phyloP scores from a whole-genome alignment of 2,113 vertebrate species.

The Actinemys pallida region DNA sequence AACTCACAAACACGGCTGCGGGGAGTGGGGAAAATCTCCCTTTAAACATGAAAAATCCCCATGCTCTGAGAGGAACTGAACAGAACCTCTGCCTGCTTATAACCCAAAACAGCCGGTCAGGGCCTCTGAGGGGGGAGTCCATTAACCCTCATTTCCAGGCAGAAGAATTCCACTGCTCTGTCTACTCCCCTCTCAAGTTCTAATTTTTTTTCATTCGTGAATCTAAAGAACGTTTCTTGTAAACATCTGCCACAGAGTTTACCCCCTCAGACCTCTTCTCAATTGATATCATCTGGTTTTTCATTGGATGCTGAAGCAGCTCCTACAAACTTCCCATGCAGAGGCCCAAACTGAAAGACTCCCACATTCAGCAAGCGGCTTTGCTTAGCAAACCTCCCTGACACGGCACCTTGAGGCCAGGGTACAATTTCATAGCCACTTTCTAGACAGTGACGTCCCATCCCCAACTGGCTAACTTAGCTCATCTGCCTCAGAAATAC shows the following conservation, averaged over 20 bases:
- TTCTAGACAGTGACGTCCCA: conserved; percentile 27
- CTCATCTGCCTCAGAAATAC: conserved; percentile 60
- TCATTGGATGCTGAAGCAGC: not conserved
- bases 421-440: not conserved
- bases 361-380: not conserved
- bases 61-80: not conserved
- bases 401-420: not conserved
- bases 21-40: not conserved
- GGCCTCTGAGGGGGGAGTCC: not conserved
- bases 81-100: not conserved
- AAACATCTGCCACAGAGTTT: not conserved
- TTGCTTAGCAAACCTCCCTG: not conserved
- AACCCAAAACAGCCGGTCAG: not conserved
- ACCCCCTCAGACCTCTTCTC: not conserved
- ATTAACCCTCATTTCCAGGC: not conserved
- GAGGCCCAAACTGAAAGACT: not conserved
- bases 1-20: not conserved
- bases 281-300: not conserved
- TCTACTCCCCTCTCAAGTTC: not conserved
- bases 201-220: conserved; percentile 4
- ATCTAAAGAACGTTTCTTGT: not conserved
- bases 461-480: conserved; percentile 42
- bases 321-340: not conserved
- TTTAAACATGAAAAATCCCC: not conserved
- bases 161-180: not conserved